Evolutionary conservation across 2,888 invertebrate species (phyloP).

Genomic region (Rotaria magnacalcarata): DNA sequence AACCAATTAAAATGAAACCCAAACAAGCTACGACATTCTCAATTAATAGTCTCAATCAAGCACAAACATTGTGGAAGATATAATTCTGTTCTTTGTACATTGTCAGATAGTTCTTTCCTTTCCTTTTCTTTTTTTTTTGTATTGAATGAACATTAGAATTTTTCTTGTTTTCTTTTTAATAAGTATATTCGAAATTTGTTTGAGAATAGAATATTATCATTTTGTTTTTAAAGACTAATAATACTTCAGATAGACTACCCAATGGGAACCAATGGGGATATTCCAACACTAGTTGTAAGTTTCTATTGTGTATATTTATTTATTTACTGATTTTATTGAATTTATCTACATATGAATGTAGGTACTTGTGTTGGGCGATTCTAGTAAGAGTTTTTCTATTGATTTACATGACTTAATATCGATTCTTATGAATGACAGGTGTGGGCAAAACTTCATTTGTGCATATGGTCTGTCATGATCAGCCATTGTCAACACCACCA

Average conservation of each 20-base stretch:
- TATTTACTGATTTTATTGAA: background rate
- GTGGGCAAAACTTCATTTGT: conserved; percentile 94
- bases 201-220: background rate
- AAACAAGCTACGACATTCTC: conserved; percentile 9
- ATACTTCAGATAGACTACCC: background rate
- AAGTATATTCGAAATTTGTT: background rate
- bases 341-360: background rate
- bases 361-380: conserved; percentile 10
- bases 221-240: background rate
- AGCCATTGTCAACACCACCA: conserved; percentile 72
- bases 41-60: background rate
- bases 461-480: conserved; percentile 80
- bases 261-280: background rate
- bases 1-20: background rate
- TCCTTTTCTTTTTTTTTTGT: background rate
- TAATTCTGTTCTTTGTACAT: background rate
- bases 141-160: background rate
- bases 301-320: background rate
- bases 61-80: conserved; percentile 28
- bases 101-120: background rate
- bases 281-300: conserved; percentile 12
- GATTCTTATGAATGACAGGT: conserved; percentile 62
- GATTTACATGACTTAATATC: background rate
- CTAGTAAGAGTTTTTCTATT: background rate
- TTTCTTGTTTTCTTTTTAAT: background rate